A percentile compares a stretch with the other conserved stretches of the same genome.
phyloP scores from a whole-genome alignment of 2,888 invertebrate genomes.

The Hymenopus coronatus region DNA sequence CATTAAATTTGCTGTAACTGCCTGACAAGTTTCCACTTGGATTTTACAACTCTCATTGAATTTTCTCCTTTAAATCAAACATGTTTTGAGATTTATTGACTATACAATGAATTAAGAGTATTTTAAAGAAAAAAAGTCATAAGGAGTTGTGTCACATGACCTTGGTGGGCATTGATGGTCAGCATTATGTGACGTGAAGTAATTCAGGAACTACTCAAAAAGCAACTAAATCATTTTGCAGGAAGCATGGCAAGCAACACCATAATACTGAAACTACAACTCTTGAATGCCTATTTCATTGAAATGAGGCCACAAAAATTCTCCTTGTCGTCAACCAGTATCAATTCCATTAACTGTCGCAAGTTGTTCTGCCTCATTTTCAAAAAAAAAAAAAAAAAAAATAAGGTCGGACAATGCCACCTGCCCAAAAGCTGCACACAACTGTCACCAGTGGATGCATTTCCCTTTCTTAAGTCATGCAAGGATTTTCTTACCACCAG shows the following conservation, averaged over 20 bases:
- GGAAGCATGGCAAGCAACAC: no score
- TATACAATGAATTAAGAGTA: background rate
- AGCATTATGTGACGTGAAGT: background rate
- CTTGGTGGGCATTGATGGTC: background rate
- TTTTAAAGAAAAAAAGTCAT: background rate
- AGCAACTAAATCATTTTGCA: background rate
- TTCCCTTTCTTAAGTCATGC: no score
- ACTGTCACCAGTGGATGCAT: background rate
- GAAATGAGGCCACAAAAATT: constrained; percentile 2
- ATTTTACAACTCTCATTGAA: no score
- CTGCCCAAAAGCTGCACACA: no score
- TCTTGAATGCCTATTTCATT: background rate
- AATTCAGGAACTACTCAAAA: background rate
- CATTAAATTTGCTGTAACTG: no score
- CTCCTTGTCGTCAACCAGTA: background rate
- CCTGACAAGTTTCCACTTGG: no score
- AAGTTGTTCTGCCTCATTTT: no score
- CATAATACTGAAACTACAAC: background rate
- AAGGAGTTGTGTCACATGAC: background rate
- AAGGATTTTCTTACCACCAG: no score
- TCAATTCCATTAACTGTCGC: no score
- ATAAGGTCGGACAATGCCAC: no score
- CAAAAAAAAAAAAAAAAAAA: no score
- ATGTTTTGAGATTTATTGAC: background rate
- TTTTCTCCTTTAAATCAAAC: background rate